A percentile compares a stretch with the other conserved stretches of the same genome.
These are phyloP conservation scores for Callyntrura guangdongensis DNA, from an alignment of 2,888 invertebrate species.

Conservation along the genomic window DNA sequence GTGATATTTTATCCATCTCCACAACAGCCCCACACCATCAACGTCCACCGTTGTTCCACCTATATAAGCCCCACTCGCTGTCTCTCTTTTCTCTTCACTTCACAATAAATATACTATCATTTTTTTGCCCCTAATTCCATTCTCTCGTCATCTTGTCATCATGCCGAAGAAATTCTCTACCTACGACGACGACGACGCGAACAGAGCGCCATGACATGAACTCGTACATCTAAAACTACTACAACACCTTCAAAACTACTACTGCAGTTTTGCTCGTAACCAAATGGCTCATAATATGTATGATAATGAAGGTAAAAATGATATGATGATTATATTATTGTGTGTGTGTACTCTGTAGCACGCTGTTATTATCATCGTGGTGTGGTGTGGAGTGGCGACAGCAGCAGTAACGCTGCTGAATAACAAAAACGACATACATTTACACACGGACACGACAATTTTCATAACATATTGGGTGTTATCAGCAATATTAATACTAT, in stretches of 20 bases:
- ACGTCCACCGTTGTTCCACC: too few relatives aligned
- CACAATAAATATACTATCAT: constrained; percentile 23
- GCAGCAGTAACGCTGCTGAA: background rate
- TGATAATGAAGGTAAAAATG: constrained; percentile 57
- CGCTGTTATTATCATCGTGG: background rate
- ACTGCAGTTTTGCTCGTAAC: constrained; percentile 21
- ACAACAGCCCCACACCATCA: background rate
- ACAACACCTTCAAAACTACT: constrained; percentile 27
- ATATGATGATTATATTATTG: constrained; percentile 11
- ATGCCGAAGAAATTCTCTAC: background rate
- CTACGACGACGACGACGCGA: background rate
- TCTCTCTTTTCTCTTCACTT: background rate
- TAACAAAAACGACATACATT: constrained; percentile 21
- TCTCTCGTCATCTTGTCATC: constrained; percentile 34
- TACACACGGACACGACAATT: constrained; percentile 25
- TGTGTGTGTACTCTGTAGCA: constrained; percentile 6
- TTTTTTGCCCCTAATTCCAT: constrained; percentile 25
- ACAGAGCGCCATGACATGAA: constrained; percentile 25
- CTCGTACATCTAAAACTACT: constrained; percentile 14
- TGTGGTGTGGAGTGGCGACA: constrained; percentile 18
- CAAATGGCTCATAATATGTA: constrained; percentile 54
- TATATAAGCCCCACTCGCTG: constrained; percentile 6
- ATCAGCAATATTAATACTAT: background rate
- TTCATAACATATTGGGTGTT: too few relatives aligned
- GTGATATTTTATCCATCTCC: constrained; percentile 59